Conservation (phyloP, 2,888 invertebrate species). For the Erebia epiphron region DNA sequence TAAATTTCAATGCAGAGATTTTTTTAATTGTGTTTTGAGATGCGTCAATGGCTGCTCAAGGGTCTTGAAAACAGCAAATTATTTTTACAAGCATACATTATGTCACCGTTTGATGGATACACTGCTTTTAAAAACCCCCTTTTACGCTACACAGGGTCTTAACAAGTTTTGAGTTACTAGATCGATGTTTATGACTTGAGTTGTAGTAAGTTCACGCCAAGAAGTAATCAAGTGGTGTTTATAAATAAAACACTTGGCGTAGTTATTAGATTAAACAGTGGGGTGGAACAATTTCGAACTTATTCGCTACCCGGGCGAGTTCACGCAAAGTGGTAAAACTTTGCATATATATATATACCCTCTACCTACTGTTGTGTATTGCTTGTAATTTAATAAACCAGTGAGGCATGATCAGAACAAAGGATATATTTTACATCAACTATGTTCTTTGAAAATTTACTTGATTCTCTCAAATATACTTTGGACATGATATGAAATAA, state of each 20-base stretch:
- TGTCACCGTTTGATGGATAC: too few relatives aligned
- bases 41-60: too few relatives aligned
- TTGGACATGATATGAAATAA: neutral
- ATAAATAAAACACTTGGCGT: conserved; percentile 34
- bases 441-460: neutral
- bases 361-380: conserved; percentile 31
- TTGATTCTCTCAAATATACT: neutral
- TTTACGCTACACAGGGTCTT: too few relatives aligned
- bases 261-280: conserved; percentile 36
- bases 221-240: conserved; percentile 32
- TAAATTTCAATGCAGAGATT: too few relatives aligned
- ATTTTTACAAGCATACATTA: too few relatives aligned
- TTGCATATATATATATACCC: conserved; percentile 23
- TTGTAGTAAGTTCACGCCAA: conserved; percentile 24
- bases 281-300: conserved; percentile 38
- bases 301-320: conserved; percentile 31
- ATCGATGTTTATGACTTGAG: conserved; percentile 11
- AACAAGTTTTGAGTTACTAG: neutral
- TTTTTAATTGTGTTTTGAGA: too few relatives aligned
- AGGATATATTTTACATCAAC: neutral
- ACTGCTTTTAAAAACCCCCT: too few relatives aligned
- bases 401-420: conserved; percentile 5
- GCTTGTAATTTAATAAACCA: conserved; percentile 42
- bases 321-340: conserved; percentile 39
- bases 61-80: too few relatives aligned